phyloP scores from a whole-genome alignment of 1,140 invertebrate species.

The Apis cerana region DNA sequence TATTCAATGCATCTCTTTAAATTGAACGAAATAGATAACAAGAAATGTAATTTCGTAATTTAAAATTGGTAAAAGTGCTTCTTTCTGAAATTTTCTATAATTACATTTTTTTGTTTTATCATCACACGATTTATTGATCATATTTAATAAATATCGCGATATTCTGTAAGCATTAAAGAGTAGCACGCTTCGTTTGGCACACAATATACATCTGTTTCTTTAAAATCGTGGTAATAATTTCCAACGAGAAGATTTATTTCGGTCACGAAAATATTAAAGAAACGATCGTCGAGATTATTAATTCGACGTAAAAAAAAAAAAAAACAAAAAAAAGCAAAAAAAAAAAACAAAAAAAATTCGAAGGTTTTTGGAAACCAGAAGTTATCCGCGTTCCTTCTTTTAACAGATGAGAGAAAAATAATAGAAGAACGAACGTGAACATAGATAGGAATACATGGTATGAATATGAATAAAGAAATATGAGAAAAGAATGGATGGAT shows the following conservation, averaged over 20 bases:
- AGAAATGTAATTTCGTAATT: neutral
- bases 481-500: neutral
- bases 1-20: neutral
- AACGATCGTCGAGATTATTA: neutral
- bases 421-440: conserved; percentile 7
- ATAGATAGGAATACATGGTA: conserved; percentile 41
- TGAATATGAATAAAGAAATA: neutral
- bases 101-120: neutral
- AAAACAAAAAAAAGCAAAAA: neutral
- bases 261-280: conserved; percentile 29
- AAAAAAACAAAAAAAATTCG: neutral
- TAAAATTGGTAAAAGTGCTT: neutral
- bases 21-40: no score
- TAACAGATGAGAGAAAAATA: neutral
- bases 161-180: neutral
- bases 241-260: conserved; percentile 17
- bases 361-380: neutral
- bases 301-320: neutral
- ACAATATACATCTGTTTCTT: conserved; percentile 3
- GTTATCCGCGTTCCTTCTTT: conserved; percentile 19
- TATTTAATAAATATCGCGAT: neutral
- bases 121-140: neutral
- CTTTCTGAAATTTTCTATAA: neutral
- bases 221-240: conserved; percentile 19
- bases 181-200: neutral